Conservation (phyloP, 2,113 vertebrate genomes). For the Pantherophis guttatus region DNA sequence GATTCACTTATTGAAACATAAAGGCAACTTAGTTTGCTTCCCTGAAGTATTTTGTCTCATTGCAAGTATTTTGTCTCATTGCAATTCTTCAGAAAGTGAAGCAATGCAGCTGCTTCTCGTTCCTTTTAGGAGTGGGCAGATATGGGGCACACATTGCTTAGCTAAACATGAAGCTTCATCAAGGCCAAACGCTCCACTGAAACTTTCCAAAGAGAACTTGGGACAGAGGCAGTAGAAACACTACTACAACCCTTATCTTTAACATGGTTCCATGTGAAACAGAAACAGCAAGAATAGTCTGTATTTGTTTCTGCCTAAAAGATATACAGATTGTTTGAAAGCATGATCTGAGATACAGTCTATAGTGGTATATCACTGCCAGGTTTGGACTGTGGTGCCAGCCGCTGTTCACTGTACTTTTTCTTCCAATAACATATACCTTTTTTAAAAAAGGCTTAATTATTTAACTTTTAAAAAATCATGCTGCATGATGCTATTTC, state of each 20-base stretch:
- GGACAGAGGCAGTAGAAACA: neutral
- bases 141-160: neutral
- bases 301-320: neutral
- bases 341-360: neutral
- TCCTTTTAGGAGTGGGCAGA: neutral
- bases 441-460: neutral
- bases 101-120: neutral
- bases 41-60: neutral
- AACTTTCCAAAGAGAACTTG: neutral
- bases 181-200: neutral
- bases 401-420: neutral
- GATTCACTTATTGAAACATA: neutral
- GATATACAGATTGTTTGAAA: neutral
- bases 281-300: neutral
- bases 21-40: neutral
- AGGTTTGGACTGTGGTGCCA: neutral
- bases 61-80: neutral
- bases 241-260: neutral
- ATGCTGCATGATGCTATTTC: neutral
- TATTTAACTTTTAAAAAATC: neutral
- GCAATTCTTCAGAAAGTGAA: neutral
- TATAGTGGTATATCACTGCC: neutral
- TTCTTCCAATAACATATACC: neutral
- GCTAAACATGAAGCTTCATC: neutral
- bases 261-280: neutral